Conservation (phyloP, 2,888 invertebrate genomes). For the Pteria penguin region DNA sequence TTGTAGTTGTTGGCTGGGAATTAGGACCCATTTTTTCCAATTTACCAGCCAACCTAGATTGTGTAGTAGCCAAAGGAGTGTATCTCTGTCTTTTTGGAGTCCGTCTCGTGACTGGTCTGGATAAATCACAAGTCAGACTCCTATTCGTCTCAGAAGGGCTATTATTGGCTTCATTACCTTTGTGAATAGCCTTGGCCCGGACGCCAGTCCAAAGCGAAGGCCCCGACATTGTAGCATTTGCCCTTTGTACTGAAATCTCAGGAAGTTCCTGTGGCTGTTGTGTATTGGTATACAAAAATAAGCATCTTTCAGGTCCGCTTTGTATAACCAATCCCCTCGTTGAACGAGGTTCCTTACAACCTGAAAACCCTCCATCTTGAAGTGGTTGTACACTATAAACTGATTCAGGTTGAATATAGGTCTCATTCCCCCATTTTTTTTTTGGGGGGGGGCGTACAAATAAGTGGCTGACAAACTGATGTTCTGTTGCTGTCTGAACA, state of each 20-base stretch:
- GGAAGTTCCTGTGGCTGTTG: slow-evolving; percentile 7
- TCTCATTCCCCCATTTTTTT: no score
- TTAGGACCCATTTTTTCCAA: slow-evolving; percentile 14
- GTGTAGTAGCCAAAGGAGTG: slow-evolving; percentile 16
- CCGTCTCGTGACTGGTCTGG: slow-evolving; percentile 8
- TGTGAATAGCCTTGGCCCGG: slow-evolving; percentile 28
- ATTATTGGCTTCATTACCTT: slow-evolving; percentile 35
- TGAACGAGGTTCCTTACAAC: no score
- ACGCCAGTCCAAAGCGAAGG: slow-evolving; percentile 27
- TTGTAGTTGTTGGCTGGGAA: neutral
- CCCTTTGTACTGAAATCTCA: slow-evolving; percentile 23
- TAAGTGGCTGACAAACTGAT: no score
- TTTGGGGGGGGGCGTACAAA: no score
- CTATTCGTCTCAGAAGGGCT: slow-evolving; percentile 30
- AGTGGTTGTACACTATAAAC: no score
- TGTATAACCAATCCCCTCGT: no score
- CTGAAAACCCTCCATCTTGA: no score
- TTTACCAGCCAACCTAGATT: slow-evolving; percentile 18
- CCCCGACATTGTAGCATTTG: slow-evolving; percentile 8
- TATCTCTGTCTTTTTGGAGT: slow-evolving; percentile 3
- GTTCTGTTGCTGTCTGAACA: no score
- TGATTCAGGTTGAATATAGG: no score
- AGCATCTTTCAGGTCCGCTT: no score
- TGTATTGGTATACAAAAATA: no score
- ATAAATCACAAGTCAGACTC: no score